Percentiles rank a stretch among this genome's conserved stretches.
Evolutionary conservation across 2,797 vertebrate genomes (phyloP).

Genomic region (Neosilurus mollespiculum): DNA sequence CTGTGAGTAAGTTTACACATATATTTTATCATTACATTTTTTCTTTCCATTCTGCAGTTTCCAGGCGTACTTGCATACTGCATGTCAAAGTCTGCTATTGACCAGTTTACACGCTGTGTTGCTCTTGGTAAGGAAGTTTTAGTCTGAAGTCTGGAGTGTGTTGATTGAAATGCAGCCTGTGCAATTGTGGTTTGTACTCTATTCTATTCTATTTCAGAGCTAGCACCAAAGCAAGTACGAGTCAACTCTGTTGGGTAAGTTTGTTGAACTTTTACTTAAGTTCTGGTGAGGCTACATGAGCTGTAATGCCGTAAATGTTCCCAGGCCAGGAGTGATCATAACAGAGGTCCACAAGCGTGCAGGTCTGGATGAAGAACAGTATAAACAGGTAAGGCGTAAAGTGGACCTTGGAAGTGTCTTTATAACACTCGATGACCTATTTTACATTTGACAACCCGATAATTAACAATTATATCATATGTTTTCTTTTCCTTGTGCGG

Average conservation of each 20-base stretch:
- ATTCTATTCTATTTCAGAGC: conserved; percentile 64
- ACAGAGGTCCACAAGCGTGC: conserved; percentile 81
- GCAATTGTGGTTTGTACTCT: neutral
- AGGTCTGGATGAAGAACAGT: conserved; percentile 78
- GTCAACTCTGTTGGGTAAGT: conserved; percentile 82
- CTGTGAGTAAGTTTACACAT: neutral
- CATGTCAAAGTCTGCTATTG: conserved; percentile 82
- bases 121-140: conserved; percentile 72
- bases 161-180: neutral
- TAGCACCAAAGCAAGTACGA: conserved; percentile 78
- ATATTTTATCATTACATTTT: neutral
- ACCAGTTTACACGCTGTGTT: conserved; percentile 78
- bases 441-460: neutral
- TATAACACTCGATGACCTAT: neutral
- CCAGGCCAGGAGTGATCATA: conserved; percentile 80
- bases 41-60: conserved; percentile 64
- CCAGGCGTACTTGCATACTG: conserved; percentile 82
- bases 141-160: neutral
- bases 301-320: conserved; percentile 5
- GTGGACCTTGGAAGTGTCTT: neutral
- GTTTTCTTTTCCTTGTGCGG: neutral
- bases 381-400: conserved; percentile 68
- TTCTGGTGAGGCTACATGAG: neutral
- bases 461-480: neutral
- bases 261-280: neutral